Percentiles rank a stretch among this genome's conserved stretches.
Evolutionary conservation across 2,797 vertebrate species (phyloP).

Genomic region (Ciconia nigra): DNA sequence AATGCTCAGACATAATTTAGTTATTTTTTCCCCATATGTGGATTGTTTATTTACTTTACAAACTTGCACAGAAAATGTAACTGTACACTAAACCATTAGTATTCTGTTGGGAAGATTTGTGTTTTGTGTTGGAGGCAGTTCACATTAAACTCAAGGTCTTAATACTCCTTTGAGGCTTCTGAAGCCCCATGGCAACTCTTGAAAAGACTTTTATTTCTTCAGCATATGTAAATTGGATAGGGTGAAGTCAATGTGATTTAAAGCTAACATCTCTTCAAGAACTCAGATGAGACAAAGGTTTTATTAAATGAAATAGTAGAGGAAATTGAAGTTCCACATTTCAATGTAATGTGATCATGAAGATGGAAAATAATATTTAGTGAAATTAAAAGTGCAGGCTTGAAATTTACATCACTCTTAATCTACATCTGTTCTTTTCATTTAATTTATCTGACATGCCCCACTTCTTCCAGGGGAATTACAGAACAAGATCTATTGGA

Average conservation of each 20-base stretch:
- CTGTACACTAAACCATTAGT: slow-evolving; percentile 66
- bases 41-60: slow-evolving; percentile 27
- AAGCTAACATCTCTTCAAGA: slow-evolving; percentile 72
- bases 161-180: slow-evolving; percentile 70
- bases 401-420: slow-evolving; percentile 63
- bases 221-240: slow-evolving; percentile 75
- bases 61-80: slow-evolving; percentile 54
- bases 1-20: neutral
- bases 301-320: slow-evolving; percentile 73
- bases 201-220: slow-evolving; percentile 76
- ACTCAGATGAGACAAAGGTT: slow-evolving; percentile 70
- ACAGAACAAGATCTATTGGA: slow-evolving; percentile 25
- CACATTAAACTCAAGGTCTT: slow-evolving; percentile 75
- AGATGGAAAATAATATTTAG: slow-evolving; percentile 74
- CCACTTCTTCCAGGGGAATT: slow-evolving; percentile 53
- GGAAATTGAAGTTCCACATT: slow-evolving; percentile 71
- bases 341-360: slow-evolving; percentile 62
- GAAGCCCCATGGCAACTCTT: slow-evolving; percentile 66
- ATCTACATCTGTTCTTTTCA: slow-evolving; percentile 57
- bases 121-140: slow-evolving; percentile 67
- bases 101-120: slow-evolving; percentile 67
- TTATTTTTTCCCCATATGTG: neutral
- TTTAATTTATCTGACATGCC: slow-evolving; percentile 62
- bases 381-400: slow-evolving; percentile 72
- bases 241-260: slow-evolving; percentile 76